These are phyloP conservation scores for Colistium nudipinnis DNA, from an alignment of 2,113 vertebrate genomes.

Conservation along the genomic window DNA sequence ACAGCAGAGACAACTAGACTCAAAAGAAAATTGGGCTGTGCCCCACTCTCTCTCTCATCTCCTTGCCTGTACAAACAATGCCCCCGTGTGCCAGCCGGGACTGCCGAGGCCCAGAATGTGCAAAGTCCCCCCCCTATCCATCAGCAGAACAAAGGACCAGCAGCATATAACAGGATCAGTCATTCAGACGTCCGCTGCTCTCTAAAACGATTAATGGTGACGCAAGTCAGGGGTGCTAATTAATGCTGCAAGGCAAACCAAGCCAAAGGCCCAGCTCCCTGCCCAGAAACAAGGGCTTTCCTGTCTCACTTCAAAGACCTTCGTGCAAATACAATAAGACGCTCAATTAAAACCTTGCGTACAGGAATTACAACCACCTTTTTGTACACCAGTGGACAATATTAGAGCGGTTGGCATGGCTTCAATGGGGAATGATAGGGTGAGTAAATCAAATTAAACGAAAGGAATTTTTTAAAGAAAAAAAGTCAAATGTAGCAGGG, in stretches of 20 bases:
- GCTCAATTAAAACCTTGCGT: not conserved
- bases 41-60: slow-evolving; percentile 15
- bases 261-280: slow-evolving; percentile 5
- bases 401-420: not conserved
- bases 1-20: slow-evolving; percentile 66
- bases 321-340: not conserved
- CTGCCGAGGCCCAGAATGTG: not conserved
- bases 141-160: slow-evolving; percentile 50
- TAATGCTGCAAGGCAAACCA: slow-evolving; percentile 41
- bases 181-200: slow-evolving; percentile 44
- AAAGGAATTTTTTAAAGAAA: no score
- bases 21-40: slow-evolving; percentile 25
- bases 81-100: slow-evolving; percentile 50
- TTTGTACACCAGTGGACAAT: not conserved
- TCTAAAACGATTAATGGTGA: slow-evolving; percentile 67
- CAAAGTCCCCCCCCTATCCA: slow-evolving; percentile 19
- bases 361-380: not conserved
- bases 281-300: slow-evolving; percentile 41
- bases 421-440: not conserved
- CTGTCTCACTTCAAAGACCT: slow-evolving; percentile 15
- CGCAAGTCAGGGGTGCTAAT: slow-evolving; percentile 48
- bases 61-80: slow-evolving; percentile 36
- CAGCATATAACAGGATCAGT: slow-evolving; percentile 60
- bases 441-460: not conserved
- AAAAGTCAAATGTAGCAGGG: not conserved